Evolutionary conservation across 2,888 invertebrate genomes (phyloP), one percentile per base, ranked within the genome.

Genomic region (Lumbricus terrestris): DNA sequence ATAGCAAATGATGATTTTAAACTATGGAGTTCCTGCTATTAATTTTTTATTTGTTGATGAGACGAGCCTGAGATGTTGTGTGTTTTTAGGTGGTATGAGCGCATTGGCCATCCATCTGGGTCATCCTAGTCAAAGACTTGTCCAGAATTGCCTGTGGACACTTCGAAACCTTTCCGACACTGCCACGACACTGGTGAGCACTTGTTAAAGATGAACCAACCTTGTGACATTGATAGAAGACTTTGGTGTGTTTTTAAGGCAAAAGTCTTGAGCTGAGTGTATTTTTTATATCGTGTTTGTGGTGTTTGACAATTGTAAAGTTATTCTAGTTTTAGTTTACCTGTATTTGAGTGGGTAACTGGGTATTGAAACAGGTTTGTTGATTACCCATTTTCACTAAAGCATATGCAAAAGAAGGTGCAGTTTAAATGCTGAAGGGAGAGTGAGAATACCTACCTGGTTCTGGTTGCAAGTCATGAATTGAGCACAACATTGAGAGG

Each of bases 91-190:
- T 83, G 99, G 99, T 88, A 98, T 99, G 98, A 98, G 98, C 95
- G 98, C 98, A 0, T 95, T 99, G 91, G 98, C 98, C 47, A 98
- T 98, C 97, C 98, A 99, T 94, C 96, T 99, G 92, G 97, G 97
- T 89, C 98, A 98, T 91, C 97, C 97, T 90, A 98, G 98, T 93
- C 97, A 97, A 92, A 97, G 99, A 90, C 96, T 99, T 85, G 98
- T 99, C 91, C 98, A 99, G 95, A 99, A 99, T 95, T 98, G 98
- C 94, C 96, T 99, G 91, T 99, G 99, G 98, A 99, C 99, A 29
- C 95, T 99, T 94, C 96, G 99, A 93, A 99, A 99, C 96, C 96
- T 99, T 90, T 99, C 99, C 3, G 99, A 99, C 95, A 99, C 99
- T 91, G 99, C 98, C 54, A 99, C 99, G 89, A 98, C 98, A 94